Base-by-base conservation (phyloP, 2,797 vertebrate genomes). In the Gymnoscopelus braueri region DNA sequence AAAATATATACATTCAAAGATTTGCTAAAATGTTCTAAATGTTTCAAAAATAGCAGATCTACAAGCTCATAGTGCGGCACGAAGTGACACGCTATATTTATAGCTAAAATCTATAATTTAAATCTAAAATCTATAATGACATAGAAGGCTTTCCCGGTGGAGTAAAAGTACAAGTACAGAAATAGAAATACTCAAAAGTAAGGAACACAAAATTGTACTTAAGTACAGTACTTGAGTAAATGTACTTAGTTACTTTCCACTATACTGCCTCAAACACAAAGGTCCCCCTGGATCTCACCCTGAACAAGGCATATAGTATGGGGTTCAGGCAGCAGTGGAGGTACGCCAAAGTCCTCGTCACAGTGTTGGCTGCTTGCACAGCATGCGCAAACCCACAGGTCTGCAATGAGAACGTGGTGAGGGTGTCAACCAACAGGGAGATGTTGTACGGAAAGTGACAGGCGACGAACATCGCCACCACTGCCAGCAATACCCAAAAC, bases 391-490 rank as follows among this genome's bases (percentile, higher is more conserved):
- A 1, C 0, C 13, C 1, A 69, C 97, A 98, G 0, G 15, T 0
- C 5, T 39, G 29, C 0, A 0, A 0, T 0, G 39, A 0, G 7
- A 93, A 93, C 76, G 93, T 78, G n/a, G 23, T 78, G 51, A 71
- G 0, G 0, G 94, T 95, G 1, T 86, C 76, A 10, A 91, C 75
- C 0, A 97, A 74, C 48, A 97, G 89, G 1, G 89, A 74, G 0
- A 90, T 0, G 32, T 96, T 98, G 71, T 97, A 96, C 0, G 97
- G 97, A 15, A 96, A 83, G 83, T 98, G 96, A 58, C 95, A 99
- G 52, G 72, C 1, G 48, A 98, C 60, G 63, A 99, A 98, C 35
- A 96, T 93, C 0, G 83, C 73, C 19, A 97, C 95, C 68, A 98
- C 96, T 0, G 91, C 92, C 6, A 96, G 61, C 1, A 98, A 93